Percentiles rank a stretch among this genome's conserved stretches.
Conservation (phyloP, 2,113 vertebrate genomes). For the Oenanthe melanoleuca region DNA sequence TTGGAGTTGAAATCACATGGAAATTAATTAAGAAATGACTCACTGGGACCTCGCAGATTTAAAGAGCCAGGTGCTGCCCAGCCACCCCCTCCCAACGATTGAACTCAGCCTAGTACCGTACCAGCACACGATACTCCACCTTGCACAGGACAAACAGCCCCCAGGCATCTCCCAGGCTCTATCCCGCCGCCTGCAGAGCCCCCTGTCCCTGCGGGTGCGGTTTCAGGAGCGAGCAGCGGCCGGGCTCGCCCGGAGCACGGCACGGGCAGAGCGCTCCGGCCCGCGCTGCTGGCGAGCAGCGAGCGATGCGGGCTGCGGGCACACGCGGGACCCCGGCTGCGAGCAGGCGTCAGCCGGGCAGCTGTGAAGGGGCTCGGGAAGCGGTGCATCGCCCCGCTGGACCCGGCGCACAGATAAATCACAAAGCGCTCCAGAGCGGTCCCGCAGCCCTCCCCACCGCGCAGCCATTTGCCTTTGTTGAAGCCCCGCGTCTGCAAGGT, state of each 20-base stretch:
- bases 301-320: background rate
- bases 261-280: background rate
- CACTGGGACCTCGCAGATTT: background rate
- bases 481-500: conserved; percentile 8
- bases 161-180: background rate
- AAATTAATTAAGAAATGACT: background rate
- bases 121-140: background rate
- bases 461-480: conserved; percentile 69
- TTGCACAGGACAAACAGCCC: background rate
- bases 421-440: background rate
- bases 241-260: background rate
- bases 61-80: background rate
- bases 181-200: background rate
- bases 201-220: background rate
- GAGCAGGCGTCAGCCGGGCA: background rate
- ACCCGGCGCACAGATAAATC: background rate
- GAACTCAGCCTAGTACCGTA: background rate
- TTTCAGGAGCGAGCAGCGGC: background rate
- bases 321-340: background rate
- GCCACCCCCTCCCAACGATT: background rate
- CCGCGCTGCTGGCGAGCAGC: background rate
- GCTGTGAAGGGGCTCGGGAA: background rate
- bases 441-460: background rate
- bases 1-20: background rate
- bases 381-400: background rate